phyloP scores from a whole-genome alignment of 2,888 invertebrate genomes.

The Dorcus hopei region DNA sequence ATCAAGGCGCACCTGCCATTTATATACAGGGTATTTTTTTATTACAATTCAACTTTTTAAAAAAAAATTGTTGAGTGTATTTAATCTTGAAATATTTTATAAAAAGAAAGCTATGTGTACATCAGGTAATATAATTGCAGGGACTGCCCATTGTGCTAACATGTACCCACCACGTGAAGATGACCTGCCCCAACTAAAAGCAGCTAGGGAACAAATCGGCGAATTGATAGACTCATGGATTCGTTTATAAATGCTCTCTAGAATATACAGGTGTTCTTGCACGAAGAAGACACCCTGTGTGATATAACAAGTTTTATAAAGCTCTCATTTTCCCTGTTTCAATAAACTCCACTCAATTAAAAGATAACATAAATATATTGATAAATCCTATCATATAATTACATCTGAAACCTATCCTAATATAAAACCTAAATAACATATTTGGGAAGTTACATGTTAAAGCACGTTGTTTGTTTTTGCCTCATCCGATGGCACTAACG shows the following conservation, averaged over 20 bases:
- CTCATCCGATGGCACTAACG: conserved; percentile 35
- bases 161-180: conserved; percentile 75
- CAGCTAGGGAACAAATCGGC: conserved; percentile 65
- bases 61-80: too few species aligned
- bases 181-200: conserved; percentile 66
- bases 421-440: neutral
- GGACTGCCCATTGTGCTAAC: conserved; percentile 93
- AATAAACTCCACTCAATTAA: neutral
- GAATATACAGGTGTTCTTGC: neutral
- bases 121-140: conserved; percentile 47
- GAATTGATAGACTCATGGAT: conserved; percentile 59
- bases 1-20: conserved; percentile 63
- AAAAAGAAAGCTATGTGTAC: neutral
- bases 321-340: neutral
- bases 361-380: too few species aligned
- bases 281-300: neutral
- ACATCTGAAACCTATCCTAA: neutral
- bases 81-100: too few species aligned
- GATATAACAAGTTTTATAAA: neutral
- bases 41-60: too few species aligned
- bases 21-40: conserved; percentile 63
- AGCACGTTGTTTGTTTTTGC: conserved; percentile 17
- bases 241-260: conserved; percentile 32
- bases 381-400: too few species aligned
- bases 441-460: neutral